Conservation (phyloP, 2,888 invertebrate genomes). For the Blastobasis adustella region DNA sequence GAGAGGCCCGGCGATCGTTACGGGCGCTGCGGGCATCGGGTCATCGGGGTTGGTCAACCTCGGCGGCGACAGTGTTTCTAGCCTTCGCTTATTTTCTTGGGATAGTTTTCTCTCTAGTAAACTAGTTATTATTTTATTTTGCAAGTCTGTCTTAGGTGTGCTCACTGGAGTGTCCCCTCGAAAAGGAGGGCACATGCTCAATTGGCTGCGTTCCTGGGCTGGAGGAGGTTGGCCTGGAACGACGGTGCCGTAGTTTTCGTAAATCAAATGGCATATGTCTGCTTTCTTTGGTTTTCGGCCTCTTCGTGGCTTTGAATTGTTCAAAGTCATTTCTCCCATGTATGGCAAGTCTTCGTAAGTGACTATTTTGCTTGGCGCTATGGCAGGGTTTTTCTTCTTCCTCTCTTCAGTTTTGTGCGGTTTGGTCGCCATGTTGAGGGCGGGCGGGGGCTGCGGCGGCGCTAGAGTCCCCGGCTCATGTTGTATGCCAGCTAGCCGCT, state of each 20-base stretch:
- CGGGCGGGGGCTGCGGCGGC: slow-evolving; percentile 33
- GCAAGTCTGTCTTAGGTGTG: slow-evolving; percentile 77
- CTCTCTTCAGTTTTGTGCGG: slow-evolving; percentile 42
- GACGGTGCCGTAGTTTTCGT: slow-evolving; percentile 93
- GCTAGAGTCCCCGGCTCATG: slow-evolving; percentile 62
- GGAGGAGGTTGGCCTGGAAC: slow-evolving; percentile 83
- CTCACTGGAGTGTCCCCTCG: slow-evolving; percentile 32
- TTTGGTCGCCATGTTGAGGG: slow-evolving; percentile 38
- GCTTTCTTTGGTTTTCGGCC: slow-evolving; percentile 94
- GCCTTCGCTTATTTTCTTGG: slow-evolving; percentile 75
- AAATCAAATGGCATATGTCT: slow-evolving; percentile 92
- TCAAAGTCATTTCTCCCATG: slow-evolving; percentile 94
- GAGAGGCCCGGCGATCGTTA: slow-evolving; percentile 44
- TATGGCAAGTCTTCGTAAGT: slow-evolving; percentile 90
- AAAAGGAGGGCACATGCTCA: slow-evolving; percentile 35
- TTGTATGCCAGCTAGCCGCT: slow-evolving; percentile 83
- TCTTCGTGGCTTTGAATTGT: slow-evolving; percentile 89
- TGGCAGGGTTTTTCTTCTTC: slow-evolving; percentile 54
- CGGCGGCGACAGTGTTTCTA: slow-evolving; percentile 46
- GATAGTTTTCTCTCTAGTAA: slow-evolving; percentile 81
- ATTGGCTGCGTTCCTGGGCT: slow-evolving; percentile 50
- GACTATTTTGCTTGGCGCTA: slow-evolving; percentile 69
- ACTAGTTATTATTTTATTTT: slow-evolving; percentile 81
- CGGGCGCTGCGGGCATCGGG: slow-evolving; percentile 51
- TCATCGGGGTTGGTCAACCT: slow-evolving; percentile 48